These are phyloP conservation scores for Electrophaes corylata DNA, from an alignment of 2,888 invertebrate species.

Conservation along the genomic window DNA sequence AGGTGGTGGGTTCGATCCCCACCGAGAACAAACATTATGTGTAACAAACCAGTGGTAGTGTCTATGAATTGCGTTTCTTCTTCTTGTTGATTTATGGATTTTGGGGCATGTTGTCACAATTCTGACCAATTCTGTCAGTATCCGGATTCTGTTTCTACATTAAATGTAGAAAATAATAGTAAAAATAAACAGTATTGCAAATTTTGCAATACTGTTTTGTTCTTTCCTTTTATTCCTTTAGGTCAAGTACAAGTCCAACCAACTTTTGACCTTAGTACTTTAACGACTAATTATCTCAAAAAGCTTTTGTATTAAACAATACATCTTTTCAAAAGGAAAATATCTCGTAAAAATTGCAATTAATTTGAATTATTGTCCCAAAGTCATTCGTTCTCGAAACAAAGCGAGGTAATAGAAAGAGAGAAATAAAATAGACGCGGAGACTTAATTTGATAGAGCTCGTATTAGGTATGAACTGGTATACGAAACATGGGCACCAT, in stretches of 20 bases:
- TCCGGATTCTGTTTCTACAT: no score
- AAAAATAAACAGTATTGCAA: no score
- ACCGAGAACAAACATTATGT: no score
- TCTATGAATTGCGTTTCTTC: no score
- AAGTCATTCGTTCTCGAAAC: conserved; percentile 50
- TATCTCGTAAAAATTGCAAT: conserved; percentile 53
- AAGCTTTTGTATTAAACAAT: conserved; percentile 31
- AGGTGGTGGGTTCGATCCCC: no score
- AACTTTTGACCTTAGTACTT: conserved; percentile 1
- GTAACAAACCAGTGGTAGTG: no score
- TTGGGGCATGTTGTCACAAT: no score
- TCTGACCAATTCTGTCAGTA: no score
- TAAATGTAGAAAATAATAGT: no score
- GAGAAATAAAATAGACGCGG: conserved; percentile 22
- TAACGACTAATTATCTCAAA: conserved; percentile 8
- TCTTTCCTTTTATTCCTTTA: no score
- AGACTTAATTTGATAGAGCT: conserved; percentile 15
- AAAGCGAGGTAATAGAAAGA: conserved; percentile 48
- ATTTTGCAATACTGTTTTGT: no score
- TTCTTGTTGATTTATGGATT: no score
- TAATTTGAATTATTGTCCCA: conserved; percentile 63
- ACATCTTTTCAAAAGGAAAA: conserved; percentile 30
- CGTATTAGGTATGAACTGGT: background rate
- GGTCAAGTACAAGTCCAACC: background rate
- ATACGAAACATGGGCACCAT: background rate